Evolutionary conservation across 2,113 vertebrate genomes (phyloP), one percentile per base, ranked within the genome.

Genomic region (Toxotes chatareus): DNA sequence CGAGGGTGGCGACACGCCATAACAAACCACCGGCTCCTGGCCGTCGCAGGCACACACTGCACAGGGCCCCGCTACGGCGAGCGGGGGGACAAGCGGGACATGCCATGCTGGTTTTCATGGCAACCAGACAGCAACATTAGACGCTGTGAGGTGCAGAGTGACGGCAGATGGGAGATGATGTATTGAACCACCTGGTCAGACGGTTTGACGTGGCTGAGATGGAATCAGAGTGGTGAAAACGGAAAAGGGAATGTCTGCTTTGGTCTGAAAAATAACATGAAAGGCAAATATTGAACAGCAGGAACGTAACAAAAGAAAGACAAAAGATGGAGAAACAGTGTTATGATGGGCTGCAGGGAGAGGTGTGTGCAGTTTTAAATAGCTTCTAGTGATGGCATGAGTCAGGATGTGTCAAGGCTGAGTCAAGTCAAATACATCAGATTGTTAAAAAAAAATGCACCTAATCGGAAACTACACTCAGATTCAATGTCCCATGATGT

Each of bases 11-110:
- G 88, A 89, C 79, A 86, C 80, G 89, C 91, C 93, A 93, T 91
- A 95, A 93, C 90, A 93, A 92, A 92, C 92, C 93, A 2, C 80
- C 53, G 88, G 87, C 93, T 90, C 88, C 89, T 88, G 85, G 90
- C 91, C 80, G 76, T 82, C 85, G 65, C 80, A 34, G 72, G 79
- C 82, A 82, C 83, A 76, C 73, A 73, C 71, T 67, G 82, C 82
- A 53, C 38, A 72, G 44, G 72, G 75, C 66, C 73, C 63, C 74
- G 32, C 69, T 85, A 56, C 34, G 55, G 68, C 62, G 2, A 74
- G 23, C 14, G 2, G 62, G 64, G 64, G 72, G 86, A 85, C 86
- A 61, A 82, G 32, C 16, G 11, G 77, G 74, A 82, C 89, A 71
- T 72, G 85, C 62, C 59, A n/a, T 55, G 61, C 36, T 27, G 79